These are phyloP conservation scores for Brienomyrus longianalis DNA, from an alignment of 2,113 vertebrate genomes.

Conservation along the genomic window DNA sequence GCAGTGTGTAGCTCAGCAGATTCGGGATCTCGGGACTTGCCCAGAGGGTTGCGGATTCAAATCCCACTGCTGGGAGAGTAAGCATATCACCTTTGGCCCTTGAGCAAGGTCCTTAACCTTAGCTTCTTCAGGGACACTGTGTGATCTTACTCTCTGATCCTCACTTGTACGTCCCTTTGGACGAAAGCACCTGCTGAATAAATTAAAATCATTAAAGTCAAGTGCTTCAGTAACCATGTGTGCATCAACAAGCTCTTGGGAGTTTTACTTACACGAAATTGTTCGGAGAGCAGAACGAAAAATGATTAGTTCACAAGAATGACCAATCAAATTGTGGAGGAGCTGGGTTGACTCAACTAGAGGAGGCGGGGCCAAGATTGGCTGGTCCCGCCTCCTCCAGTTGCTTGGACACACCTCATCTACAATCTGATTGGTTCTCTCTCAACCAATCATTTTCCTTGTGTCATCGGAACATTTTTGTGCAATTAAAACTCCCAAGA, in stretches of 20 bases:
- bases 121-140: neutral
- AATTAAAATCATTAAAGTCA: neutral
- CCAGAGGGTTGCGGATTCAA: neutral
- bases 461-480: too few species aligned
- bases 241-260: neutral
- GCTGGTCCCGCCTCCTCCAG: too few species aligned
- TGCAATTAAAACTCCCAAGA: too few species aligned
- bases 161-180: neutral
- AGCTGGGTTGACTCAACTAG: neutral
- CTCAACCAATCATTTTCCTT: too few species aligned
- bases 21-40: neutral
- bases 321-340: neutral
- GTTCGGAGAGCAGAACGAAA: neutral
- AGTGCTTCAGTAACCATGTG: neutral
- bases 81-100: neutral
- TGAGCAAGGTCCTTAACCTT: neutral
- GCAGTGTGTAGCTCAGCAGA: neutral
- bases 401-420: too few species aligned
- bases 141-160: neutral
- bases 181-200: neutral
- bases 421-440: too few species aligned
- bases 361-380: neutral
- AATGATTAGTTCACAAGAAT: neutral
- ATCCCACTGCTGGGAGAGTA: neutral
- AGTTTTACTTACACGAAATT: neutral